Conservation (phyloP, 2,888 invertebrate genomes). For the Lasioglossum calceatum region DNA sequence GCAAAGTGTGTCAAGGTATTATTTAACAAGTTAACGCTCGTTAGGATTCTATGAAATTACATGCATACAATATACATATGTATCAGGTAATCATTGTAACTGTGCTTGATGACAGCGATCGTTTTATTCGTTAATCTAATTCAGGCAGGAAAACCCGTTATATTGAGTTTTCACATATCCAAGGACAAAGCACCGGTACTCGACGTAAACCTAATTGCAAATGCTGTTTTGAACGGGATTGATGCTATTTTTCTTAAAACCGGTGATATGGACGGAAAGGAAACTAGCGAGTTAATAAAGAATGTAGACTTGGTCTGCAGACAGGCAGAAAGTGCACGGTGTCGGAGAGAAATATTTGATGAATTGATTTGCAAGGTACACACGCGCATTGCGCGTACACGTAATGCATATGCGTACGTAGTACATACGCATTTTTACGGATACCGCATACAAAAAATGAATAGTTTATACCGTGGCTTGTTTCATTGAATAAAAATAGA, state of each 20-base stretch:
- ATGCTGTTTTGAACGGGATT: slow-evolving; percentile 90
- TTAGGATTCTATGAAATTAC: not conserved
- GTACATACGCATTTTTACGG: not conserved
- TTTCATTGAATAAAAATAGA: slow-evolving; percentile 76
- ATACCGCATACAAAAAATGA: not conserved
- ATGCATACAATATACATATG: too few relatives aligned
- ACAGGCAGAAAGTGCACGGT: slow-evolving; percentile 90
- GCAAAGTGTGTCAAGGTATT: slow-evolving; percentile 82
- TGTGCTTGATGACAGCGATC: not conserved
- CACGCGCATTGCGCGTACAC: too few relatives aligned
- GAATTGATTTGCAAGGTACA: slow-evolving; percentile 77
- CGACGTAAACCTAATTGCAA: slow-evolving; percentile 89
- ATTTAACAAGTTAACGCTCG: slow-evolving; percentile 17
- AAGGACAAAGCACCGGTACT: slow-evolving; percentile 86
- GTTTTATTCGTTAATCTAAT: not conserved
- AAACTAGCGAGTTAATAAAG: slow-evolving; percentile 86
- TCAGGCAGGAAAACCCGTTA: slow-evolving; percentile 87
- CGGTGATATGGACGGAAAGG: slow-evolving; percentile 89
- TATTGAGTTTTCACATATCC: slow-evolving; percentile 87
- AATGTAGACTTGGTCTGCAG: slow-evolving; percentile 86
- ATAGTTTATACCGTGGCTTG: not conserved
- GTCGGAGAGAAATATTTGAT: slow-evolving; percentile 84
- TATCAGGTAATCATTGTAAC: not conserved
- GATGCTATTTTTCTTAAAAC: slow-evolving; percentile 90
- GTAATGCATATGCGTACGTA: too few relatives aligned